Percentiles rank a stretch among this genome's conserved stretches.
Evolutionary conservation across 2,113 vertebrate genomes (phyloP).

Genomic region (Anthoscopus minutus): DNA sequence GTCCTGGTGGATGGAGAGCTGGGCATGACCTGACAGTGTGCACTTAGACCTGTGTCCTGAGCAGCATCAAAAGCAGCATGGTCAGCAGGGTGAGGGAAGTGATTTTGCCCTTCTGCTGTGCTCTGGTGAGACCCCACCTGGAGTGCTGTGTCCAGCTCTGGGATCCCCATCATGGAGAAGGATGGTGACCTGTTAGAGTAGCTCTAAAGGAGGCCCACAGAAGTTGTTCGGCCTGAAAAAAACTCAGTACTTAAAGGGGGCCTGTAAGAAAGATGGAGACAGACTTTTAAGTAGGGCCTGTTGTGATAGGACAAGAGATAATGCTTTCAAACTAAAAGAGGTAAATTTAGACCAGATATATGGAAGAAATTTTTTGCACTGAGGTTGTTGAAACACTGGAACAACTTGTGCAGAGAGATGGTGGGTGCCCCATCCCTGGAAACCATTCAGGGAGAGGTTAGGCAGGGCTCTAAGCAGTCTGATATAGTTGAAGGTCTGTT

Average conservation of each 20-base stretch:
- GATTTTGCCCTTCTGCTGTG: not conserved
- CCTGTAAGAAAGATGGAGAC: not conserved
- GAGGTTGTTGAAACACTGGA: not conserved
- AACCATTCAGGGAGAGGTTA: not conserved
- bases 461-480: not conserved
- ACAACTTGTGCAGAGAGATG: not conserved
- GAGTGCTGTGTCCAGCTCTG: not conserved
- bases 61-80: not conserved
- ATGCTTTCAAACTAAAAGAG: not conserved
- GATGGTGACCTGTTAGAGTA: not conserved
- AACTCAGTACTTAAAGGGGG: not conserved
- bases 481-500: not conserved
- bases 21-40: not conserved
- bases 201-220: not conserved
- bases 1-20: not conserved
- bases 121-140: not conserved
- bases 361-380: not conserved
- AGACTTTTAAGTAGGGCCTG: not conserved
- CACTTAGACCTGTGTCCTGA: not conserved
- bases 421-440: not conserved
- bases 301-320: not conserved
- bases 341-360: not conserved
- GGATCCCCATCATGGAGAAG: not conserved
- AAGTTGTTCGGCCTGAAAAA: not conserved
- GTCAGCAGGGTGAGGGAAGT: not conserved